These are phyloP conservation scores for Actinia equina DNA, from an alignment of 64 coral and sea anemone genomes.

Conservation along the genomic window DNA sequence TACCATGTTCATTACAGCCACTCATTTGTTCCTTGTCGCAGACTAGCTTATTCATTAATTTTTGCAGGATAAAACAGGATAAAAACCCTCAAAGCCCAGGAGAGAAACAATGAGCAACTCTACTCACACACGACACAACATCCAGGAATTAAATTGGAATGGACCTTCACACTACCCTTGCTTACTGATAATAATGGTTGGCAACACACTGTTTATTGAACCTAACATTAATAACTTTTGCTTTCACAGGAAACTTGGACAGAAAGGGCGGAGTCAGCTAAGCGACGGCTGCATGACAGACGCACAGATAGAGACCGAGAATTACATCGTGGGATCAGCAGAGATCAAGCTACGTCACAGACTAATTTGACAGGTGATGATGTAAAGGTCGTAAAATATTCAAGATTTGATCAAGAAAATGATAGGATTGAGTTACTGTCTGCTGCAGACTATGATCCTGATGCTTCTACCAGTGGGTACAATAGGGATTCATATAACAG, in stretches of 20 bases:
- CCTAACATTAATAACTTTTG: background rate
- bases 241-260: constrained; percentile 68
- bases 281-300: constrained; percentile 63
- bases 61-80: too few species aligned
- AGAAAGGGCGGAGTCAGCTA: constrained; percentile 84
- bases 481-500: constrained; percentile 11
- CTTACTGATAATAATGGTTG: too few species aligned
- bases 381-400: constrained; percentile 73
- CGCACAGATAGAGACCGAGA: constrained; percentile 44
- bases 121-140: too few species aligned
- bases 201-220: too few species aligned
- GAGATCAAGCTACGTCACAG: constrained; percentile 67
- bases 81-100: too few species aligned
- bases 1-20: too few species aligned
- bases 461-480: constrained; percentile 47
- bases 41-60: too few species aligned
- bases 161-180: too few species aligned
- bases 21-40: too few species aligned
- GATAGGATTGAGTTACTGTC: constrained; percentile 91
- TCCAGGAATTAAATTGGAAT: too few species aligned
- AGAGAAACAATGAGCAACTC: too few species aligned
- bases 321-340: constrained; percentile 12
- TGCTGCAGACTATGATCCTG: constrained; percentile 72
- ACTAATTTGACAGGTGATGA: constrained; percentile 75
- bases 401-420: constrained; percentile 67